phyloP scores from a whole-genome alignment of 2,888 invertebrate genomes.

The Microctonus hyperodae region DNA sequence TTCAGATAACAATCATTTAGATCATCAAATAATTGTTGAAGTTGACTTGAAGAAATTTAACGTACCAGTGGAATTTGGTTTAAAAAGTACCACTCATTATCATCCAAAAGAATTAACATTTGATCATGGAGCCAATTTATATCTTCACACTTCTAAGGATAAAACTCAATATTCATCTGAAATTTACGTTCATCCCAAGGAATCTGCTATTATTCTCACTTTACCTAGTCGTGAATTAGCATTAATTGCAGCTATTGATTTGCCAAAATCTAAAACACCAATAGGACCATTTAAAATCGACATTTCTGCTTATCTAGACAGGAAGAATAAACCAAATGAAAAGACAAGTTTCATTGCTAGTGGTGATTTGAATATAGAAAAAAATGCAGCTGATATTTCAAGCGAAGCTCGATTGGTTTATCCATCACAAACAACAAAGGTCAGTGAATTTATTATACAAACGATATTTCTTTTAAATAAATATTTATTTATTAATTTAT shows the following conservation, averaged over 20 bases:
- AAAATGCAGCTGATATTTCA: conserved; percentile 63
- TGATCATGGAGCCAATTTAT: conserved; percentile 76
- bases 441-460: conserved; percentile 50
- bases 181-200: conserved; percentile 70
- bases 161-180: conserved; percentile 77
- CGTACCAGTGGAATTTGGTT: conserved; percentile 76
- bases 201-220: conserved; percentile 70
- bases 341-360: conserved; percentile 69
- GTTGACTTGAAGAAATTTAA: conserved; percentile 79
- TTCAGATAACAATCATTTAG: conserved; percentile 66
- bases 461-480: conserved; percentile 7
- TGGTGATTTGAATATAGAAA: conserved; percentile 66
- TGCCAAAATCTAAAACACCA: conserved; percentile 54
- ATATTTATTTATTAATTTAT: conserved; percentile 8
- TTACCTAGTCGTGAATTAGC: conserved; percentile 75
- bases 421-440: conserved; percentile 71
- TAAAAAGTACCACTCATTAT: conserved; percentile 71
- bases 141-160: conserved; percentile 71
- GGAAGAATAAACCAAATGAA: conserved; percentile 73
- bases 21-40: conserved; percentile 71
- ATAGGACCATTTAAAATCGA: conserved; percentile 72
- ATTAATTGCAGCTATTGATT: conserved; percentile 65
- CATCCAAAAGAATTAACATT: conserved; percentile 66
- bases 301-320: conserved; percentile 73
- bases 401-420: conserved; percentile 73